Conservation (phyloP, 2,797 vertebrate species). For the Botia almorhae region DNA sequence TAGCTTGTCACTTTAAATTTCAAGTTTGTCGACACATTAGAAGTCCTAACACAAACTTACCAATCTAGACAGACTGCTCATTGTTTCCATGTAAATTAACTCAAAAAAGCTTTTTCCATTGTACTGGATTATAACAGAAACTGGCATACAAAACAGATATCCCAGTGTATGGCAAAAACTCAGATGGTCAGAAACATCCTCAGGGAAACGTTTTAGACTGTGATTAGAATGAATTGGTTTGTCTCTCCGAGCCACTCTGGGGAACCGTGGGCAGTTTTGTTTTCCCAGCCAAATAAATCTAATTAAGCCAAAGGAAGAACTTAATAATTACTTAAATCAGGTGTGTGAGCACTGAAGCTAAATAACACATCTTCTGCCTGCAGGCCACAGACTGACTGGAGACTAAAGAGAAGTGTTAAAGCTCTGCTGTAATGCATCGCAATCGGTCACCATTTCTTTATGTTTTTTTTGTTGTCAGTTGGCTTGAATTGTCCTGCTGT, state of each 20-base stretch:
- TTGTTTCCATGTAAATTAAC: not conserved
- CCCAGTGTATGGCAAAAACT: not conserved
- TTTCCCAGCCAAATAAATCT: conserved; percentile 19
- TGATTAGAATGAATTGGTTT: conserved; percentile 37
- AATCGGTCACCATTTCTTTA: too few species aligned
- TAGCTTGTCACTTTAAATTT: not conserved
- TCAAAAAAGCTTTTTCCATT: not conserved
- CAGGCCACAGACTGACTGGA: not conserved
- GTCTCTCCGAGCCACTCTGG: not conserved
- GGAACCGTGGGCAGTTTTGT: not conserved
- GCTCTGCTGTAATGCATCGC: too few species aligned
- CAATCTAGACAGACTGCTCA: not conserved
- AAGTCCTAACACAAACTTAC: not conserved
- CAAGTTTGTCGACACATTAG: not conserved
- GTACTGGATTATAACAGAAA: not conserved
- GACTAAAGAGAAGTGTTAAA: not conserved
- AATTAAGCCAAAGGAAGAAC: conserved; percentile 12
- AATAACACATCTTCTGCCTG: not conserved
- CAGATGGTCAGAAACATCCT: conserved; percentile 20
- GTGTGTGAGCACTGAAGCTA: not conserved
- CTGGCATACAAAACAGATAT: not conserved
- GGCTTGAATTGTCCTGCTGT: too few species aligned
- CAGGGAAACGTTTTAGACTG: conserved; percentile 16
- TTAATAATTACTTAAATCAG: conserved; percentile 29
- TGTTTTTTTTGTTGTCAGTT: too few species aligned